These are phyloP conservation scores for Hydropotes inermis DNA, from an alignment of 2,113 vertebrate genomes.

Conservation along the genomic window DNA sequence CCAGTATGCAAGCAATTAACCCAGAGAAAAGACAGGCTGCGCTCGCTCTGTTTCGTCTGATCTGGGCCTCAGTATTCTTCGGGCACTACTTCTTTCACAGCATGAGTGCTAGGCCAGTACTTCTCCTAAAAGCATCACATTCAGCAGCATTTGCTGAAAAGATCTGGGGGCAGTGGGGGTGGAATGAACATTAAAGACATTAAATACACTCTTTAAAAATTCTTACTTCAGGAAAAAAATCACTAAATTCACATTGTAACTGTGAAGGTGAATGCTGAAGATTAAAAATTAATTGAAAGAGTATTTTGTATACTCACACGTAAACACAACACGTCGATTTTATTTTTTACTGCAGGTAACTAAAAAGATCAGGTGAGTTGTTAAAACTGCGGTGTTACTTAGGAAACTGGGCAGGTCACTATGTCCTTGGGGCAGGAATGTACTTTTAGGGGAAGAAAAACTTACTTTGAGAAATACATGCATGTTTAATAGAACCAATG, in stretches of 20 bases:
- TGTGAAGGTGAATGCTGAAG: conserved; percentile 57
- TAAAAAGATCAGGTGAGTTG: conserved; percentile 55
- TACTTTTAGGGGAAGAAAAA: conserved; percentile 60
- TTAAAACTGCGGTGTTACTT: conserved; percentile 39
- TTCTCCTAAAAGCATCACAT: neutral
- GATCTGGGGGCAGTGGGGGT: neutral
- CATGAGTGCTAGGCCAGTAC: neutral
- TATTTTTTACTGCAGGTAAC: conserved; percentile 30
- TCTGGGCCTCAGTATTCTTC: neutral
- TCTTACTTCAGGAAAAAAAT: neutral
- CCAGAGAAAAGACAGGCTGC: neutral
- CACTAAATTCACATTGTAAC: neutral
- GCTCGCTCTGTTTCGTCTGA: neutral
- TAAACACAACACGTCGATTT: conserved; percentile 28
- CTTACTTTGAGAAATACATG: conserved; percentile 67
- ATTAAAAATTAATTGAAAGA: conserved; percentile 60
- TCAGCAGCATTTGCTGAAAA: neutral
- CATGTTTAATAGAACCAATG: conserved; percentile 66
- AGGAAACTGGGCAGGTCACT: conserved; percentile 58
- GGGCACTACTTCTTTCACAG: neutral
- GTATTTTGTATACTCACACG: neutral
- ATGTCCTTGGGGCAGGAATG: conserved; percentile 72
- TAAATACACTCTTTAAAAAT: conserved; percentile 12
- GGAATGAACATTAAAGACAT: neutral
- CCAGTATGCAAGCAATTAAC: neutral